Evolutionary conservation across 2,797 vertebrate genomes (phyloP).

Genomic region (Xerus rutilus): DNA sequence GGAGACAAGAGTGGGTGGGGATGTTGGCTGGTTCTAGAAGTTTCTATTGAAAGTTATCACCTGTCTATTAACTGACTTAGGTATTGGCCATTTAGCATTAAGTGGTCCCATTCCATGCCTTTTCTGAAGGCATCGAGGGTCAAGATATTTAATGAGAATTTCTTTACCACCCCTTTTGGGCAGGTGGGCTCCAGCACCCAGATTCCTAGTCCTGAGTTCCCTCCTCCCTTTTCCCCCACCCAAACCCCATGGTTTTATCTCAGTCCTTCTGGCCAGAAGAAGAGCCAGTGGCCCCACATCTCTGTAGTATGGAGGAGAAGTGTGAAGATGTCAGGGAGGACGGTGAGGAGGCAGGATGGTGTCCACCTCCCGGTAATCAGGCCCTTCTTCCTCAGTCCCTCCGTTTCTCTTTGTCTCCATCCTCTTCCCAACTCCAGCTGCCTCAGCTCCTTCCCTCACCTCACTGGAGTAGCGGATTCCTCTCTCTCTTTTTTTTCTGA

Average conservation of each 20-base stretch:
- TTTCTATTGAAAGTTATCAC: not conserved
- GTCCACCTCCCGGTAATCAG: fast-evolving
- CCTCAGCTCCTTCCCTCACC: not conserved
- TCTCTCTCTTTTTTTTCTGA: not conserved
- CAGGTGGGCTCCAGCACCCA: fast-evolving
- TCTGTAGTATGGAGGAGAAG: fast-evolving
- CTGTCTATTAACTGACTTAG: not conserved
- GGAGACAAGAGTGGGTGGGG: not conserved
- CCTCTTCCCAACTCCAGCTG: not conserved
- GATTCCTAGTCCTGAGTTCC: not conserved
- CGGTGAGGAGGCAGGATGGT: not conserved
- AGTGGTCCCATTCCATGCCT: not conserved
- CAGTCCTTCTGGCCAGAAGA: not conserved
- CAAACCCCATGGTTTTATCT: not conserved
- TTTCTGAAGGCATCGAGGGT: not conserved
- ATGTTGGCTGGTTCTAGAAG: not conserved
- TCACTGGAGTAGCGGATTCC: not conserved
- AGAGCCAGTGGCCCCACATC: fast-evolving
- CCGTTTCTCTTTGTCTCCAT: not conserved
- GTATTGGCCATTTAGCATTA: not conserved
- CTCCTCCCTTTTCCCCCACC: not conserved
- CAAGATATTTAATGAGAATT: not conserved
- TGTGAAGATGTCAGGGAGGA: not conserved
- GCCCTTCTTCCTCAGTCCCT: not conserved
- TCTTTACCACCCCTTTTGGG: not conserved